Evolutionary conservation across 2,797 vertebrate species (phyloP), one percentile per base, ranked within the genome.

Genomic region (Carapus acus): DNA sequence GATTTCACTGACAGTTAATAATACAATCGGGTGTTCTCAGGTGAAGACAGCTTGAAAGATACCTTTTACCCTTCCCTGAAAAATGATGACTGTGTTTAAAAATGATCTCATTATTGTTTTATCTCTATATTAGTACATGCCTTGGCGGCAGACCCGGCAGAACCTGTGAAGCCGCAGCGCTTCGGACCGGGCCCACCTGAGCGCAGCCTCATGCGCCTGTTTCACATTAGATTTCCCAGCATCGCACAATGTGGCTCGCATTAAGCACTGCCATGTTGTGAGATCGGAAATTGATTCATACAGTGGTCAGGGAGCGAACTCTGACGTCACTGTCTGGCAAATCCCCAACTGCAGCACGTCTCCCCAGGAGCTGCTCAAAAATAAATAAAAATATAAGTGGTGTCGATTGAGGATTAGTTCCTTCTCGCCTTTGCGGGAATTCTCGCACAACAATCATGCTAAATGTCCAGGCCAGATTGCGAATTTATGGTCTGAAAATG

Each of bases 191-290:
- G 65, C 70, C 77, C 81, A 85, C 81, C 85, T 86, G 82, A 80
- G 69, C 42, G 41, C 59, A 68, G 56, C 71, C 56, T 74, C 71
- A 66, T 49, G 45, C 42, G 65, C 77, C 83, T 83, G 85, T 52
- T 80, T 69, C 65, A 43, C 64, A 78, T 83, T 86, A 84, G 45
- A 24, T 36, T 67, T 53, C 42, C 48, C 58, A 46, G 54, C 56
- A 17, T 73, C 65, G 65, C 69, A 71, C 75, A 87, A 86, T 79
- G 79, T 85, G 85, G 83, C 80, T 87, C 73, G 67, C 74, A 78
- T 87, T 85, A 85, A 66, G 67, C 63, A 51, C 68, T 34, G 52
- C 46, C 20, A 45, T 56, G 61, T 24, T 13, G 63, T 61, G 42
- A 71, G 62, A 71, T 83, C 41, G 62, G 79, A 87, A 81, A 83